Evolutionary conservation across 2,113 vertebrate species (phyloP).

Genomic region (Puffinus mauretanicus): DNA sequence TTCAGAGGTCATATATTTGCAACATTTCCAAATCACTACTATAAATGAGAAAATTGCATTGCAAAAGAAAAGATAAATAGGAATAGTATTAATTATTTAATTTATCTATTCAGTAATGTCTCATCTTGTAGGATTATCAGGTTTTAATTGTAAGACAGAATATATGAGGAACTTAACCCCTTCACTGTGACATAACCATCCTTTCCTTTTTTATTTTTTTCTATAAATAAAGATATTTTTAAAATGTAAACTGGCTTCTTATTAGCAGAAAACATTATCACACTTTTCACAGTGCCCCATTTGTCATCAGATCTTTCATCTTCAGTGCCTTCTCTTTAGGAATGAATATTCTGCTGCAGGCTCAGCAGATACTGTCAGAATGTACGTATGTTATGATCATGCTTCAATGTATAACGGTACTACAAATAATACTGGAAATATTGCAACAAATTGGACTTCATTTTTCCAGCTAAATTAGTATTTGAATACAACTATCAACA

Average conservation of each 20-base stretch:
- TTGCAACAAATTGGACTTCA: not conserved
- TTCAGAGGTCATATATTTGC: not conserved
- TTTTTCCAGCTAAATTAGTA: not conserved
- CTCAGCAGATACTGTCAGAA: not conserved
- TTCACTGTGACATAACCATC: not conserved
- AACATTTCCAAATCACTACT: not conserved
- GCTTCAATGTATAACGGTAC: not conserved
- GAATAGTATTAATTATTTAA: not conserved
- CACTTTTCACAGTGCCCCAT: not conserved
- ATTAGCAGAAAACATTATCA: not conserved
- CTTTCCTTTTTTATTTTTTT: not conserved
- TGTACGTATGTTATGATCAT: accelerated
- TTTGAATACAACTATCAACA: not conserved
- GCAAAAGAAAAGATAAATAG: not conserved
- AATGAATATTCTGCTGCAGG: not conserved
- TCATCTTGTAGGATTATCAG: not conserved
- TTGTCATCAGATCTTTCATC: not conserved
- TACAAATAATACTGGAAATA: not conserved
- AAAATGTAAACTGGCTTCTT: not conserved
- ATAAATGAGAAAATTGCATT: not conserved
- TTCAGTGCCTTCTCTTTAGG: not conserved
- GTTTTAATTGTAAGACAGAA: not conserved
- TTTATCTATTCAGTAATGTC: not conserved
- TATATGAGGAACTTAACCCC: not conserved
- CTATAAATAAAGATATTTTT: not conserved